These are phyloP conservation scores for Callorhinus ursinus DNA, from an alignment of 2,113 vertebrate genomes.

Conservation along the genomic window DNA sequence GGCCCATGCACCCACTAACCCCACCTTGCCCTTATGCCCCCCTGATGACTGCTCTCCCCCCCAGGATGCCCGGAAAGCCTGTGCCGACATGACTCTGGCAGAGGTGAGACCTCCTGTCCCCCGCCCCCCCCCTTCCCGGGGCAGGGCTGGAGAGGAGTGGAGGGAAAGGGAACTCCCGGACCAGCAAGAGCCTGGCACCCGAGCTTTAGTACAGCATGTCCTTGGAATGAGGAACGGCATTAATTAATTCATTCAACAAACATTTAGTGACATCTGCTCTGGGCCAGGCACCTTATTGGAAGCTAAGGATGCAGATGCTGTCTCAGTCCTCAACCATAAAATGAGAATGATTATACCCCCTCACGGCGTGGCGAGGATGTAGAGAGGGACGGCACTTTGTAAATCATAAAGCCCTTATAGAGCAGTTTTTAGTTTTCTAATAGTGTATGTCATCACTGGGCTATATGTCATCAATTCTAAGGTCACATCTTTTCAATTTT, in stretches of 20 bases:
- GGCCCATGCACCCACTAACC: background rate
- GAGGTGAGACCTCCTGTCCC: slow-evolving; percentile 84
- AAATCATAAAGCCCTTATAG: background rate
- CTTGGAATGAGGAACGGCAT: background rate
- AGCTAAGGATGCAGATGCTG: background rate
- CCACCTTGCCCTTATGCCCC: too few relatives aligned
- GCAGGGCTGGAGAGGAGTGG: background rate
- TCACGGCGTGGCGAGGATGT: background rate
- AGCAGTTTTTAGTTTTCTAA: background rate
- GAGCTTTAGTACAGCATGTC: background rate
- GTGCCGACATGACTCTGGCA: slow-evolving; percentile 92
- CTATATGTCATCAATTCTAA: background rate
- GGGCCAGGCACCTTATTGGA: background rate
- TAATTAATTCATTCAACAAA: slow-evolving; percentile 27
- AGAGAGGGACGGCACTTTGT: background rate
- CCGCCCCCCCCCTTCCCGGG: background rate
- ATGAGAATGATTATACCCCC: background rate
- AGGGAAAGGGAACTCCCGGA: background rate
- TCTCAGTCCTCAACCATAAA: background rate
- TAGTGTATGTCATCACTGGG: background rate
- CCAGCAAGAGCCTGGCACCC: background rate
- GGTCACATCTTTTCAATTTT: background rate
- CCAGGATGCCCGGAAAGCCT: slow-evolving; percentile 94
- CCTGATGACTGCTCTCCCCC: slow-evolving; percentile 56
- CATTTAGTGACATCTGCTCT: background rate